phyloP scores from a whole-genome alignment of 2,113 vertebrate species.

The Castor canadensis region DNA sequence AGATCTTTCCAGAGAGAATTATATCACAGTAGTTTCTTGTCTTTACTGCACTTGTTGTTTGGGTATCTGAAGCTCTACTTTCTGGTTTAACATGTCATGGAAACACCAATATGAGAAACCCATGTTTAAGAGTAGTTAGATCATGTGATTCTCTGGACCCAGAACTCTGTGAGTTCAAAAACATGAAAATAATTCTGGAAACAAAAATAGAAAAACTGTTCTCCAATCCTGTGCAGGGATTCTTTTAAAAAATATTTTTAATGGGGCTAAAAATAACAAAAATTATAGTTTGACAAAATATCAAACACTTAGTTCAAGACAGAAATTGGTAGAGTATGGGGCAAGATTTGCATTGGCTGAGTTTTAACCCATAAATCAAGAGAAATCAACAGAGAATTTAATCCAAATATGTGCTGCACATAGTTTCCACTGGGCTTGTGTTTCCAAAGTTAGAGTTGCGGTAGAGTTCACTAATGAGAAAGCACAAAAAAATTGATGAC shows the following conservation, averaged over 20 bases:
- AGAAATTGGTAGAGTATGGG: slow-evolving; percentile 45
- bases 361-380: slow-evolving; percentile 52
- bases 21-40: slow-evolving; percentile 29
- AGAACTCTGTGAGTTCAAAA: slow-evolving; percentile 53
- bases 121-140: slow-evolving; percentile 54
- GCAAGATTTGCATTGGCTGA: slow-evolving; percentile 41
- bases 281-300: slow-evolving; percentile 67
- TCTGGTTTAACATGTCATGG: slow-evolving; percentile 58
- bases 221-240: not conserved
- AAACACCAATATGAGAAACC: slow-evolving; percentile 54
- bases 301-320: slow-evolving; percentile 53
- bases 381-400: slow-evolving; percentile 74
- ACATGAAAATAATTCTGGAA: slow-evolving; percentile 75
- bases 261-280: slow-evolving; percentile 69
- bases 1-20: slow-evolving; percentile 56
- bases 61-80: slow-evolving; percentile 54
- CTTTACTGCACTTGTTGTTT: not conserved
- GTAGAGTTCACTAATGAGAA: slow-evolving; percentile 60
- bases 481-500: slow-evolving; percentile 23
- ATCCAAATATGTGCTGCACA: slow-evolving; percentile 35
- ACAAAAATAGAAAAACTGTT: slow-evolving; percentile 58
- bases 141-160: slow-evolving; percentile 32
- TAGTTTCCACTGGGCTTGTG: slow-evolving; percentile 72
- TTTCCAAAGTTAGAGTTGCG: slow-evolving; percentile 47
- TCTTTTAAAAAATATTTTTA: slow-evolving; percentile 48